phyloP scores from a whole-genome alignment of 2,888 invertebrate species.

The Tenthredo distinguenda region DNA sequence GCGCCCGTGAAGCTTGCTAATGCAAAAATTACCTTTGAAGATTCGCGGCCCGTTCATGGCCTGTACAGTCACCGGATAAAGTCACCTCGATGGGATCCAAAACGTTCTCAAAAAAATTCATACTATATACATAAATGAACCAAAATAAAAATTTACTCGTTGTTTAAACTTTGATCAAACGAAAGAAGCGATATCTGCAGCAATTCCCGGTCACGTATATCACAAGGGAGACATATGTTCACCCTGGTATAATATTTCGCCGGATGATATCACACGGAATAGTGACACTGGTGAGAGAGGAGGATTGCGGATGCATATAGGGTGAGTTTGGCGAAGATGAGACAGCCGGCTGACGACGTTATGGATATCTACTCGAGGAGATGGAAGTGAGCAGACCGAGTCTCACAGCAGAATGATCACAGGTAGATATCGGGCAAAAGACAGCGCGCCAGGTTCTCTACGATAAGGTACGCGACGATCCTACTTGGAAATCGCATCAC shows the following conservation, averaged over 20 bases:
- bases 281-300: conserved; percentile 52
- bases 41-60: conserved; percentile 23
- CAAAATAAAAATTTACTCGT: too few species aligned
- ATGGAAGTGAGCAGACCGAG: conserved; percentile 65
- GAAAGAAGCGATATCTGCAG: too few species aligned
- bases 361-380: conserved; percentile 61
- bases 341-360: conserved; percentile 56
- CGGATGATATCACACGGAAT: not conserved
- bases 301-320: conserved; percentile 64
- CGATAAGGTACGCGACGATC: conserved; percentile 28
- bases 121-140: too few species aligned
- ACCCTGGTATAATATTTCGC: not conserved
- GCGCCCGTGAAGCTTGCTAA: conserved; percentile 46
- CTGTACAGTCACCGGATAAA: conserved; percentile 34
- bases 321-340: conserved; percentile 55
- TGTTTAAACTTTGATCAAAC: too few species aligned
- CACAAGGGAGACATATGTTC: too few species aligned
- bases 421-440: conserved; percentile 61
- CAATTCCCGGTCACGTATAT: too few species aligned
- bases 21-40: conserved; percentile 51
- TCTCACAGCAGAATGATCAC: conserved; percentile 77
- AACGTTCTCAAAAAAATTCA: not conserved
- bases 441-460: conserved; percentile 30
- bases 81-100: conserved; percentile 1
- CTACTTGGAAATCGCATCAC: conserved; percentile 76